These are phyloP conservation scores for Venusia cambrica DNA, from an alignment of 2,888 invertebrate genomes.

Conservation along the genomic window DNA sequence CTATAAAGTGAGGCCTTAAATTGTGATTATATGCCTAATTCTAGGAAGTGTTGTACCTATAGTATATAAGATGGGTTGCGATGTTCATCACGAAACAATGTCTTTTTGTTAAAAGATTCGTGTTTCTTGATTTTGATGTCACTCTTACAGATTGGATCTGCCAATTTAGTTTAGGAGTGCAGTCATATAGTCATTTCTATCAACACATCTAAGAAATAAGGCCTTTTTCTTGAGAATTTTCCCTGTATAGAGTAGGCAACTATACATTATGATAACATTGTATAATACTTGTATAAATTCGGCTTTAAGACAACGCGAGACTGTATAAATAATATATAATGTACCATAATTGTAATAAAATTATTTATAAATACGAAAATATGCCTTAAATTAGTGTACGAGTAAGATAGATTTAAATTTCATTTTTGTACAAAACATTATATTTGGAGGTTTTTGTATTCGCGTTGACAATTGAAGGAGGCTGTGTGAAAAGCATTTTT, in stretches of 20 bases:
- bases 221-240: slow-evolving; percentile 33
- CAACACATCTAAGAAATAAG: slow-evolving; percentile 28
- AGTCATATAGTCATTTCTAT: slow-evolving; percentile 15
- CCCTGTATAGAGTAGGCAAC: slow-evolving; percentile 41
- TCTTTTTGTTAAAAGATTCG: too few relatives aligned
- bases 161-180: slow-evolving; percentile 59
- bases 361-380: slow-evolving; percentile 70
- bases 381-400: slow-evolving; percentile 59
- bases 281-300: slow-evolving; percentile 58
- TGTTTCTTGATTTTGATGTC: slow-evolving; percentile 22
- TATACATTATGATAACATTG: slow-evolving; percentile 49
- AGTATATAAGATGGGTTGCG: slow-evolving; percentile 15
- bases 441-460: slow-evolving; percentile 27
- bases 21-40: slow-evolving; percentile 20
- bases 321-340: slow-evolving; percentile 63
- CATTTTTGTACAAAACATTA: slow-evolving; percentile 53
- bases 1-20: slow-evolving; percentile 36
- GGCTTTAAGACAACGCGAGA: slow-evolving; percentile 74
- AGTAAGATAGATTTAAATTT: slow-evolving; percentile 29
- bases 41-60: slow-evolving; percentile 8
- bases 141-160: slow-evolving; percentile 57
- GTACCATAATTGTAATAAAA: slow-evolving; percentile 65
- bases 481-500: slow-evolving; percentile 76
- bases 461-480: slow-evolving; percentile 49
- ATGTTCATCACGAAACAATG: too few relatives aligned